These are phyloP conservation scores for Clarias platycephalus DNA, from an alignment of 2,797 vertebrate species.

Conservation along the genomic window DNA sequence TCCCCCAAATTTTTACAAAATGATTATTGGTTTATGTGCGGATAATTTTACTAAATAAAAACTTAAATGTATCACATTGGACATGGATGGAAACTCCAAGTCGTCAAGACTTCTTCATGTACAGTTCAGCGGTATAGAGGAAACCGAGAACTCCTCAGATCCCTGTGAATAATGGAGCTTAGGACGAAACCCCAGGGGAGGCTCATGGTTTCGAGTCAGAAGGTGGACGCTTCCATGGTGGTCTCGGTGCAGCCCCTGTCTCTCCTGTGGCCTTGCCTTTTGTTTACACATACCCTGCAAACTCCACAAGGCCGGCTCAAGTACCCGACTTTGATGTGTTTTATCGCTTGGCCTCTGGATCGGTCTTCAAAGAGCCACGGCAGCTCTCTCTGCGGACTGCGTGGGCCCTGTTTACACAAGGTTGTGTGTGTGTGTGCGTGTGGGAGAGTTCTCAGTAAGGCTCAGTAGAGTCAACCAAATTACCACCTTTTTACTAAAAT, in stretches of 20 bases:
- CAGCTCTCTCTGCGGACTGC: conserved; percentile 46
- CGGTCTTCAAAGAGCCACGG: conserved; percentile 45
- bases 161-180: conserved; percentile 16
- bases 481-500: background rate
- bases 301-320: conserved; percentile 45
- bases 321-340: conserved; percentile 50
- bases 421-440: conserved; percentile 29
- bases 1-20: background rate
- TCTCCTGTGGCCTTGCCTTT: conserved; percentile 42
- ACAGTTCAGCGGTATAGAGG: background rate
- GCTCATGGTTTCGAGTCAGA: conserved; percentile 6
- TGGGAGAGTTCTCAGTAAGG: background rate
- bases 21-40: background rate
- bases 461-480: conserved; percentile 2
- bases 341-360: conserved; percentile 31
- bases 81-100: background rate
- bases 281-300: conserved; percentile 52
- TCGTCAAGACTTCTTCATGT: background rate
- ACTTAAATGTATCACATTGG: background rate
- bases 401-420: conserved; percentile 43
- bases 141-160: background rate
- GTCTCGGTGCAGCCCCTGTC: conserved; percentile 32
- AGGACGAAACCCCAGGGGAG: background rate
- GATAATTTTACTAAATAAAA: no score
- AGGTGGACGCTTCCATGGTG: conserved; percentile 31